Base-by-base conservation (phyloP, 2,113 vertebrate species). In the Vulpes vulpes region DNA sequence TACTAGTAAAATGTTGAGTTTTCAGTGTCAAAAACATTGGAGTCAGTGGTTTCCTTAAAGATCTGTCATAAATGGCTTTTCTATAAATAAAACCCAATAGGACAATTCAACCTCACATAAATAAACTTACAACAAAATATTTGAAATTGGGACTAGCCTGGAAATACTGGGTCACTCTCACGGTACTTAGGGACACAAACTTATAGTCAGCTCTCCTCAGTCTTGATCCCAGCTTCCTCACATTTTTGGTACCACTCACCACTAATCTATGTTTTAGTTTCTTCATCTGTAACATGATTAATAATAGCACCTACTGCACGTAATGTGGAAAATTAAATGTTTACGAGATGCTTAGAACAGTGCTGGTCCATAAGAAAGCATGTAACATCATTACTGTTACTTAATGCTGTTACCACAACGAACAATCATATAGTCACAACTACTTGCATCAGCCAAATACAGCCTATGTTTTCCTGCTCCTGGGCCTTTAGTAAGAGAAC, bases 51-150 rank as follows among this genome's bases (percentile, higher is more conserved):
- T 94, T 85, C 53, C 38, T 90, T 60, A 65, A 20, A 92, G n/a
- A 67, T 49, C 64, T 43, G 65, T 80, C 65, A 79, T 64, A 60
- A 83, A 35, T 32, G 64, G 7, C 9, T 91, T 96, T 93, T 90
- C 67, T 71, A 78, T 88, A 27, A 96, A 71, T 86, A 93, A 97
- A 97, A 71, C 59, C 8, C 6, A 89, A 38, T 78, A 64, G 64
- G 51, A 80, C 5, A 92, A 79, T 95, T 71, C 59, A 89, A 25
- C 87, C 8, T 27, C 23, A 65, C 23, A 11, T n/a, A 95, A 89
- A 82, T 53, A 89, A 95, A 9, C 64, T 60, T 51, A 14, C 20
- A 91, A 74, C 11, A 65, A 86, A 95, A 59, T 60, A 27, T 65
- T n/a, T 95, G 15, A 82, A 97, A 80, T 73, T 67, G 16, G 8